Percentiles rank a stretch among this genome's conserved stretches.
These are phyloP conservation scores for Perca flavescens DNA, from an alignment of 2,113 vertebrate species.

Conservation along the genomic window DNA sequence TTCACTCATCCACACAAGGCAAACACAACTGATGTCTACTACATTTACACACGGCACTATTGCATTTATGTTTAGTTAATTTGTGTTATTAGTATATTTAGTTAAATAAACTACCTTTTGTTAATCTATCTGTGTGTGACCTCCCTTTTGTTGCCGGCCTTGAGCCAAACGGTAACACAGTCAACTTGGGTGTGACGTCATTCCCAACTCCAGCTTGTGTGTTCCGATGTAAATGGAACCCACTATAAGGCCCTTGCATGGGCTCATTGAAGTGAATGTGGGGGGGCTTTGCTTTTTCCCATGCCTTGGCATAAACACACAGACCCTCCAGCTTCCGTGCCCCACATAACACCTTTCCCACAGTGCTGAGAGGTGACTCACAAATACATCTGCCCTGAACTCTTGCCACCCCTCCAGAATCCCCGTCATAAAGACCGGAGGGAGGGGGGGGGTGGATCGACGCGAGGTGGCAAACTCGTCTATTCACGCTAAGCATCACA, in stretches of 20 bases:
- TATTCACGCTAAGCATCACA: neutral
- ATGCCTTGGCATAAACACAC: neutral
- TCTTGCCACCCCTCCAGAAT: neutral
- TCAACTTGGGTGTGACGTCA: too few species aligned
- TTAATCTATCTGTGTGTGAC: too few species aligned
- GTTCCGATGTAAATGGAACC: too few species aligned
- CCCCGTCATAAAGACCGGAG: neutral
- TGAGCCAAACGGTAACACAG: too few species aligned
- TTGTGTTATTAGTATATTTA: too few species aligned
- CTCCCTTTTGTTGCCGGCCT: too few species aligned
- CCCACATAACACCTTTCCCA: constrained; percentile 11
- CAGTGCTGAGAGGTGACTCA: neutral
- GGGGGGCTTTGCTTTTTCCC: neutral
- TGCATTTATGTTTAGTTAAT: too few species aligned
- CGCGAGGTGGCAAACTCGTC: constrained; percentile 9
- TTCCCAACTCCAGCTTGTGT: too few species aligned
- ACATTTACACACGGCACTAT: too few species aligned
- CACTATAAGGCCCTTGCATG: neutral
- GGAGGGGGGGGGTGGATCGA: neutral
- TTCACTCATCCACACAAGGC: too few species aligned
- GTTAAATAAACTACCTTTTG: too few species aligned
- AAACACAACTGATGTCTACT: too few species aligned
- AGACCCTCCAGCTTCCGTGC: neutral
- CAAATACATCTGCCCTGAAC: constrained; percentile 2
- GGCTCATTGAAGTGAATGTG: neutral